A percentile compares a stretch with the other conserved stretches of the same genome.
Conservation (phyloP, 1,140 invertebrate species). For the Drosophila quadrilineata region DNA sequence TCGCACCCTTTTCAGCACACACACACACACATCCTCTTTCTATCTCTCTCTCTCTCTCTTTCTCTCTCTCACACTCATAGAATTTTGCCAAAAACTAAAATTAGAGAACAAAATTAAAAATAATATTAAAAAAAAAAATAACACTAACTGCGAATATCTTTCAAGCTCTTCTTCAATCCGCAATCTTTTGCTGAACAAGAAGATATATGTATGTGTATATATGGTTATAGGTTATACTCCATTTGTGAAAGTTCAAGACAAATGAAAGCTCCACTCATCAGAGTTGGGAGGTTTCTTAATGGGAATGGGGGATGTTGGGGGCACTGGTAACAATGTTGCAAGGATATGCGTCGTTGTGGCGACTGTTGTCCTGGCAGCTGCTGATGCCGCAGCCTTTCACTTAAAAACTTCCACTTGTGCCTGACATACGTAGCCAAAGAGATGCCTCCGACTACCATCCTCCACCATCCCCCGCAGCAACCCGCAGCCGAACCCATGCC, state of each 20-base stretch:
- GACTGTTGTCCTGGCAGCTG: constrained; percentile 29
- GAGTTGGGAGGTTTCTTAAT: too few relatives aligned
- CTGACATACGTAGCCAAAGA: constrained; percentile 67
- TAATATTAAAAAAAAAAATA: neutral
- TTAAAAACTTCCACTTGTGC: constrained; percentile 70
- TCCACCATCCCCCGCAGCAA: constrained; percentile 5
- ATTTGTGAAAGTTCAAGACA: too few relatives aligned
- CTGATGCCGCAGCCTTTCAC: constrained; percentile 66
- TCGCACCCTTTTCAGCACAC: too few relatives aligned
- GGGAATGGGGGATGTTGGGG: too few relatives aligned
- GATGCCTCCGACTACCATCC: too few relatives aligned
- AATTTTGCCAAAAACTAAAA: constrained; percentile 56
- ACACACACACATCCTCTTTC: too few relatives aligned
- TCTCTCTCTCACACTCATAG: neutral
- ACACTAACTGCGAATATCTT: too few relatives aligned
- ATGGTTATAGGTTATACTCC: too few relatives aligned
- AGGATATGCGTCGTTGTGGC: constrained; percentile 8
- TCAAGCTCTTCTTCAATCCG: constrained; percentile 4
- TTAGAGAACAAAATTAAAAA: constrained; percentile 24
- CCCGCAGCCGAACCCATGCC: constrained; percentile 24
- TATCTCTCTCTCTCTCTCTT: neutral
- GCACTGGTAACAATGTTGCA: constrained; percentile 28
- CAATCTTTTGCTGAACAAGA: too few relatives aligned
- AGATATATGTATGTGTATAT: too few relatives aligned
- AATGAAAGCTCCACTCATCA: too few relatives aligned